Evolutionary conservation across 2,888 invertebrate species (phyloP).

Genomic region (Pterobdella sp.): DNA sequence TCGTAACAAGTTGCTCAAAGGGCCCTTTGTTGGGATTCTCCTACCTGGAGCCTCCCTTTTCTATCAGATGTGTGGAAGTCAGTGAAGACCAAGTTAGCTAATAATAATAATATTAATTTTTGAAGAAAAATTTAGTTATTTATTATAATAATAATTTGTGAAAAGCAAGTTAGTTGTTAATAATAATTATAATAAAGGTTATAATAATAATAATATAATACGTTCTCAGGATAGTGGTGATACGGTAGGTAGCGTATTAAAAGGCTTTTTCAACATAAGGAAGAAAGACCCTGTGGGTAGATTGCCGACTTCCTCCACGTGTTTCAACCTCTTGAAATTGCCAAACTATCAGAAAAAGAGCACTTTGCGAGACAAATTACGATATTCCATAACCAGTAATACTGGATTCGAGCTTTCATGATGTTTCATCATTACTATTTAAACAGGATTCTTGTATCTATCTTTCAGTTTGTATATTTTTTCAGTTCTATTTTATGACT

Average conservation of each 20-base stretch:
- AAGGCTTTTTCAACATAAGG: slow-evolving; percentile 93
- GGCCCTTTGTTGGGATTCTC: slow-evolving; percentile 91
- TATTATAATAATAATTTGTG: too few species aligned
- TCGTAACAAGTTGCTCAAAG: slow-evolving; percentile 76
- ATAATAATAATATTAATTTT: too few species aligned
- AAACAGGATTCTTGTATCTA: neutral
- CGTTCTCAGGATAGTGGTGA: slow-evolving; percentile 57
- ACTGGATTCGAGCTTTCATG: slow-evolving; percentile 97
- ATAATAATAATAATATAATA: too few species aligned
- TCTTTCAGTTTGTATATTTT: neutral
- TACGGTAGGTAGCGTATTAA: slow-evolving; percentile 78
- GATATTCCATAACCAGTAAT: slow-evolving; percentile 93
- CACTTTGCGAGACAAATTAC: slow-evolving; percentile 84
- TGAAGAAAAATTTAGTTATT: too few species aligned
- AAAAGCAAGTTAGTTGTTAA: too few species aligned
- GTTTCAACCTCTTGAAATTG: slow-evolving; percentile 88
- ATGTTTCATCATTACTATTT: slow-evolving; percentile 9
- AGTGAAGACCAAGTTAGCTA: slow-evolving; percentile 70
- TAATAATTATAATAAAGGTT: too few species aligned
- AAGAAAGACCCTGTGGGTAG: slow-evolving; percentile 59
- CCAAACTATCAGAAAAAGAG: slow-evolving; percentile 96
- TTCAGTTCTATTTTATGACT: neutral
- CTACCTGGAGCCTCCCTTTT: slow-evolving; percentile 91
- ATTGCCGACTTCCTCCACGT: slow-evolving; percentile 96
- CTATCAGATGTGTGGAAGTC: slow-evolving; percentile 96